Evolutionary conservation across 2,888 invertebrate genomes (phyloP), one percentile per base, ranked within the genome.

Genomic region (Lasioglossum lativentre): DNA sequence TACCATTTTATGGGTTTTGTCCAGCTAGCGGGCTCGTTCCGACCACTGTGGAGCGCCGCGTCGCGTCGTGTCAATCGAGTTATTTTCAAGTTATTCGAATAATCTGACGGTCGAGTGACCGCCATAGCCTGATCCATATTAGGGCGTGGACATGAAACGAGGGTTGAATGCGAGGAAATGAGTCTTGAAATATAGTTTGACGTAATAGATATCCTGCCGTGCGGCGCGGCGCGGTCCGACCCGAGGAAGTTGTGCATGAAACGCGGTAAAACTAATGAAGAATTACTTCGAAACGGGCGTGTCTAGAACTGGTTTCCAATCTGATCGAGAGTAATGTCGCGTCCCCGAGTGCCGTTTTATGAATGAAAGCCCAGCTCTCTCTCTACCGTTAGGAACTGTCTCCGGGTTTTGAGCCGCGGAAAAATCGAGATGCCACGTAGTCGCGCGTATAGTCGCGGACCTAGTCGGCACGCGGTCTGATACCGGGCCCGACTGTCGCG

Each of bases 281-380:
- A 90, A 92, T 91, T 89, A 88, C 88, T 83, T 82, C 40, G 77
- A 78, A 83, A 86, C 79, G 89, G 89, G 86, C 89, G 91, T 89
- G 91, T 79, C 89, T 83, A 74, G 85, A 93, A 93, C 92, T 91
- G 93, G 92, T 92, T 93, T 91, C 84, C 89, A 88, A 90, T 90
- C 85, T 87, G 86, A 86, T 86, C 85, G 85, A 82, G 85, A 80
- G 82, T 81, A 87, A 80, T 84, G 86, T 75, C 78, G 80, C 86
- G 85, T 87, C 82, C 81, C 76, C 82, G 85, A 81, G 68, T 80
- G 79, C 81, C 79, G 83, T 82, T 83, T 79, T 87, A 88, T 84
- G 86, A 88, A 88, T 88, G 87, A 87, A 86, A 84, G 78, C 76
- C 63, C 68, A 30, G 71, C 34, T 63, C 68, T 68, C 68, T 68